Evolutionary conservation across 2,888 invertebrate species (phyloP), one percentile per base, ranked within the genome.

Genomic region (Trissoscelio sp.): DNA sequence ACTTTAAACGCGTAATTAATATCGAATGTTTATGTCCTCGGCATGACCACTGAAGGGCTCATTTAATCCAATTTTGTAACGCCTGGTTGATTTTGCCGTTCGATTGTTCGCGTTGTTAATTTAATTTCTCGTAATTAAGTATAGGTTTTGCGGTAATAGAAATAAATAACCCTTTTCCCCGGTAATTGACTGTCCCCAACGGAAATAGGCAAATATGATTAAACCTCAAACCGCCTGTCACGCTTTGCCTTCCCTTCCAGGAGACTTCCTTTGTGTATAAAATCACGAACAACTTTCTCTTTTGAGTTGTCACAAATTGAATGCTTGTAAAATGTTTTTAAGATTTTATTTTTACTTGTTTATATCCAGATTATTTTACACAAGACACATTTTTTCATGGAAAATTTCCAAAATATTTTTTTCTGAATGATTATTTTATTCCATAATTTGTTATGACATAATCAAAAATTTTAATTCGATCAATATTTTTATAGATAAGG

Each of bases 111-210:
- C 85, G 84, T 85, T 72, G 88, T 89, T 88, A 90, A 90, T 90
- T 91, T 91, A 90, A 91, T 91, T 91, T 91, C 87, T 87, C 86
- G 87, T 91, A 90, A 91, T 91, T 91, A 88, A 70, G 83, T 82
- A 81, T 73, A 22, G 88, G 87, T 89, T n/a, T n/a, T 90, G 90
- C 89, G 89, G 90, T 90, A 90, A 91, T 90, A 89, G 89, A 88
- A 89, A 90, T 90, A 88, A 90, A 91, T 90, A 89, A 89, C 86
- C 90, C 91, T 88, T 87, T 88, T 78, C 83, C 78, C 81, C 79
- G n/a, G 85, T 88, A 88, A 89, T 89, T 89, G 87, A 69, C 83
- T 84, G 74, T 81, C 79, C 70, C 83, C 87, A 85, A 86, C 90
- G 90, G 91, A 91, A 90, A 89, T 89, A 88, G 88, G 87, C 88